A percentile compares a stretch with the other conserved stretches of the same genome.
These are phyloP conservation scores for Paradisaea rubra DNA, from an alignment of 2,113 vertebrate species.

Conservation along the genomic window DNA sequence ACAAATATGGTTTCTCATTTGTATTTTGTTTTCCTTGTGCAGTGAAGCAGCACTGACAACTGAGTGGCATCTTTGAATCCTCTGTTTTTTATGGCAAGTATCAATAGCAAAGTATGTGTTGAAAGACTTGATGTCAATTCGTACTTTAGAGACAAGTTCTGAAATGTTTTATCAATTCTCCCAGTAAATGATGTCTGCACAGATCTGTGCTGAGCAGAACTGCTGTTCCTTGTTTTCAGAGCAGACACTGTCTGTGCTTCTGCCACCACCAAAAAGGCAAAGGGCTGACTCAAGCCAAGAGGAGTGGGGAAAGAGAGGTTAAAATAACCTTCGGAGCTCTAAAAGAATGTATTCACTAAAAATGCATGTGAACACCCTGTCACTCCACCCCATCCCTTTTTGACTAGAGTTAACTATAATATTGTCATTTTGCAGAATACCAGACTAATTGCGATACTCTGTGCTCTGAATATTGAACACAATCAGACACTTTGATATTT, in stretches of 20 bases:
- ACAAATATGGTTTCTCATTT: neutral
- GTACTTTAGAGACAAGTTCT: neutral
- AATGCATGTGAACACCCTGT: neutral
- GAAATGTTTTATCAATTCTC: neutral
- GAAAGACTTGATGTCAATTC: neutral
- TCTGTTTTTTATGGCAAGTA: neutral
- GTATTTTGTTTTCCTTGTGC: neutral
- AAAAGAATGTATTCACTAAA: neutral
- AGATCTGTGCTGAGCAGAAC: neutral
- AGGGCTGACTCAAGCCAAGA: neutral
- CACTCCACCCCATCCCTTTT: accelerated
- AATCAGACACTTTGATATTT: neutral
- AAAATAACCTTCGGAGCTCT: neutral
- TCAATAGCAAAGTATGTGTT: neutral
- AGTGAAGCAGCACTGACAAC: neutral
- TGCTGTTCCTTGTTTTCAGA: neutral
- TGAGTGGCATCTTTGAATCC: neutral
- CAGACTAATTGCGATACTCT: neutral
- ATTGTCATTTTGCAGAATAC: accelerated
- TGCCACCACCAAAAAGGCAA: neutral
- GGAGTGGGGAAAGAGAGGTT: neutral
- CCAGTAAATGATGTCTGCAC: neutral
- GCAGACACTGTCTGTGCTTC: neutral
- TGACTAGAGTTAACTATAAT: too few relatives aligned
- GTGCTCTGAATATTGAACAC: neutral